Conservation (phyloP, 2,797 vertebrate species). For the Hephaestus fuliginosus region DNA sequence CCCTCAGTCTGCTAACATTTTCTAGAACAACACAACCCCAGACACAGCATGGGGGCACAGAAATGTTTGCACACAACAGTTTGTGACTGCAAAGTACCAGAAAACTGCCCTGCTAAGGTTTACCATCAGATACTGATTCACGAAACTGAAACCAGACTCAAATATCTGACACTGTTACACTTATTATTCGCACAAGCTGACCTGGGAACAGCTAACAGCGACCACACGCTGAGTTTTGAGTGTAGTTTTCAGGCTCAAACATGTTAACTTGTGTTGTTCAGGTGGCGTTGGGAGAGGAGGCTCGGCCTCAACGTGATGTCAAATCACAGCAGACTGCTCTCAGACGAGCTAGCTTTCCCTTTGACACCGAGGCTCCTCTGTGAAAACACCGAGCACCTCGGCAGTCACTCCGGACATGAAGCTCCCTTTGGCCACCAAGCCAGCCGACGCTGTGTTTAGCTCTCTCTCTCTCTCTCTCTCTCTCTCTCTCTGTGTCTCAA, state of each 20-base stretch:
- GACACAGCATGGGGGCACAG: background rate
- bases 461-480: background rate
- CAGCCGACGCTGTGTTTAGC: background rate
- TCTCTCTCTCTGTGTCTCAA: background rate
- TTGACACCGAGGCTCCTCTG: background rate
- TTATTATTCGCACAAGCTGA: background rate
- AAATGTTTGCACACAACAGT: background rate
- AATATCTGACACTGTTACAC: background rate
- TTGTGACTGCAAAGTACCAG: background rate
- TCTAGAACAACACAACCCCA: background rate
- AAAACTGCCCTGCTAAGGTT: background rate
- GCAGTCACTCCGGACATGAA: background rate
- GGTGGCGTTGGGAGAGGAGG: slow-evolving; percentile 40
- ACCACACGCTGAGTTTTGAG: background rate
- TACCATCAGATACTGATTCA: background rate
- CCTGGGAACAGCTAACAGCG: background rate
- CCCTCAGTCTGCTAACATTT: background rate
- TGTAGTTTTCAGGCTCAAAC: background rate
- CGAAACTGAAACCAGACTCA: background rate
- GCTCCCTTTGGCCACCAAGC: background rate
- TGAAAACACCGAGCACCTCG: no score
- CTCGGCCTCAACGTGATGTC: slow-evolving; percentile 55
- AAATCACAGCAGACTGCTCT: slow-evolving; percentile 61
- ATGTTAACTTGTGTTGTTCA: background rate
- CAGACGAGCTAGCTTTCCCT: slow-evolving; percentile 27